Evolutionary conservation across 2,888 invertebrate genomes (phyloP).

Genomic region (Synanthedon formicaeformis): DNA sequence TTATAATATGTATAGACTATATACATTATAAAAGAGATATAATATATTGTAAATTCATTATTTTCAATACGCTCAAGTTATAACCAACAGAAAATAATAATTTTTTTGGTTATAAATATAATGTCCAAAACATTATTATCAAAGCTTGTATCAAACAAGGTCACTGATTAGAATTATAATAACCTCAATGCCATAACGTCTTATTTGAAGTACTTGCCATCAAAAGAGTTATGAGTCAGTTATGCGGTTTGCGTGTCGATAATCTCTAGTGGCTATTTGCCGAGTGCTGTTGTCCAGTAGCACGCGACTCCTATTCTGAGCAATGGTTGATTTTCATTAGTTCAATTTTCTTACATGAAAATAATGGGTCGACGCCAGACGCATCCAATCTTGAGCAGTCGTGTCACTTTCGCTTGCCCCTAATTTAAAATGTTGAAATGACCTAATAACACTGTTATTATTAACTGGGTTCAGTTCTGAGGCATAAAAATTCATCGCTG

Average conservation of each 20-base stretch:
- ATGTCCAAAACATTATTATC: slow-evolving; percentile 12
- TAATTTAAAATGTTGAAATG: background rate
- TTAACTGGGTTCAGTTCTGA: no score
- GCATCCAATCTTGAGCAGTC: slow-evolving; percentile 9
- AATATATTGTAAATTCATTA: no score
- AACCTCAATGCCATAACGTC: background rate
- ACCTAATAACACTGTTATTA: background rate
- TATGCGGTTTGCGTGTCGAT: slow-evolving; percentile 27
- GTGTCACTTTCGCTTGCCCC: background rate
- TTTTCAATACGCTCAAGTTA: no score
- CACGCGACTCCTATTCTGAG: slow-evolving; percentile 29
- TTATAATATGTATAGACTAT: no score
- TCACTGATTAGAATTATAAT: slow-evolving; percentile 5
- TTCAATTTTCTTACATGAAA: slow-evolving; percentile 45
- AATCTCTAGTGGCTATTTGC: slow-evolving; percentile 23
- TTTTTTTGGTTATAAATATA: no score
- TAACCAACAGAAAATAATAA: no score
- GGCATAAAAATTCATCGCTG: no score
- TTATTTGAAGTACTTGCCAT: background rate
- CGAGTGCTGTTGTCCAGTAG: slow-evolving; percentile 6
- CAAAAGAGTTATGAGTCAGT: background rate
- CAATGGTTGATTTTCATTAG: slow-evolving; percentile 28
- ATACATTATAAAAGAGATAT: no score
- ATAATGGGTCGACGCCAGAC: slow-evolving; percentile 46
- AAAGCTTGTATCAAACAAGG: slow-evolving; percentile 16